Base-by-base conservation (phyloP, 2,888 invertebrate genomes). In the Zygothrica quintamaculata region DNA sequence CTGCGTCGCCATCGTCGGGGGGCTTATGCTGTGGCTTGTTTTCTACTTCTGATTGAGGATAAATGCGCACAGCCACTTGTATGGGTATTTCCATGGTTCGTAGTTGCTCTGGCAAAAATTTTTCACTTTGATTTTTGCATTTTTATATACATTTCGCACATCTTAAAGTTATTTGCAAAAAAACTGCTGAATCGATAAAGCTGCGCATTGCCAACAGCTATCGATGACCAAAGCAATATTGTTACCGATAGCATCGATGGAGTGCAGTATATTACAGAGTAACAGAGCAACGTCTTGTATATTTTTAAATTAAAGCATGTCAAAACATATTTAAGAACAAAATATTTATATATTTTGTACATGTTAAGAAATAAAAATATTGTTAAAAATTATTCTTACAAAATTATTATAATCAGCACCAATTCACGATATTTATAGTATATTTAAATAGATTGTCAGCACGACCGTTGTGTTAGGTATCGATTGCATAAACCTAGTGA, bases 61-160 rank as follows among this genome's bases (percentile, higher is more conserved):
- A 93, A 57, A 95, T 91, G 68, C 95, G 92, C 53, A 95, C 93
- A 15, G 94, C 95, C 65, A 95, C 94, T 92, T 95, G 95, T 65
- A 95, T 93, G 65, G 94, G 94, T 72, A 94, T 93, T 92, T 95
- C 95, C 95, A 95, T 95, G 43, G 42, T 75, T 50, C 26, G 11
- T 36, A 60, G 53, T 57, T 39, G 64, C 46, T 64, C 39, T 26
- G 7, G 33, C 25, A 50, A 44, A 40, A 22, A 12, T 36, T 65
- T 69, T 82, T 85, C 65, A 85, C 60, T 58, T 67, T 29, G 13
- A 44, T 52, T 58, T 43, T 16, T 18, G 37, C 64, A 46, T 65
- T 55, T 84, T 79, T 48, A 1, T 57, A 16, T 15, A 59, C 50
- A 76, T 72, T 77, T 80, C 50, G 61, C 58, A 61, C 52, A 55